Evolutionary conservation across 2,113 vertebrate genomes (phyloP).

Genomic region (Lipophrys pholis): DNA sequence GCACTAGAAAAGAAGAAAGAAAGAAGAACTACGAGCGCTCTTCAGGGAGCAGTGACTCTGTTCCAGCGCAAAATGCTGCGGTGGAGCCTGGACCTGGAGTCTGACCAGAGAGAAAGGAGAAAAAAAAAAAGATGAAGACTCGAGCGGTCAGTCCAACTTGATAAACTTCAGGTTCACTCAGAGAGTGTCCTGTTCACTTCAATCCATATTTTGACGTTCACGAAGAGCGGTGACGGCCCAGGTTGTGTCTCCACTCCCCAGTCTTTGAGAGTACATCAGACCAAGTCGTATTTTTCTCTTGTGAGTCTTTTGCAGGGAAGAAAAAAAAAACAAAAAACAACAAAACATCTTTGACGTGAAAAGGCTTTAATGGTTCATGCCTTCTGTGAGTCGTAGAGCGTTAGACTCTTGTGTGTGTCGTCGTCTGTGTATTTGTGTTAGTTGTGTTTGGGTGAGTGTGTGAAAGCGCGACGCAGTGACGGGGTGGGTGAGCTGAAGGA

Average conservation of each 20-base stretch:
- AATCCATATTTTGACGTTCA: conserved; percentile 43
- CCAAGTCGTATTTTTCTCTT: conserved; percentile 40
- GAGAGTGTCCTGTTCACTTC: conserved; percentile 16
- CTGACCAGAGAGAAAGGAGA: neutral
- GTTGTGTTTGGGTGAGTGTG: conserved; percentile 39
- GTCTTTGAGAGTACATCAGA: conserved; percentile 45
- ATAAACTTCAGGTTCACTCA: conserved; percentile 29
- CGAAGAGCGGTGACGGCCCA: conserved; percentile 39
- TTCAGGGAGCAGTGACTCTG: conserved; percentile 19
- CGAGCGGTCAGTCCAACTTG: conserved; percentile 24
- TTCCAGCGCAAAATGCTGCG: neutral
- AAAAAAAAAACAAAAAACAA: too few relatives aligned
- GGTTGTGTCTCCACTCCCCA: conserved; percentile 49
- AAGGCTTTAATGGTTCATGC: conserved; percentile 62
- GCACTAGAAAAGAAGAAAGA: too few relatives aligned
- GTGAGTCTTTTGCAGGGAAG: conserved; percentile 47
- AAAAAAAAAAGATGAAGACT: conserved; percentile 4
- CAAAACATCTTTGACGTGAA: conserved; percentile 55
- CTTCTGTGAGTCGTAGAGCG: conserved; percentile 61
- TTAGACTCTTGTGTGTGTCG: conserved; percentile 54
- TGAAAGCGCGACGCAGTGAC: conserved; percentile 25
- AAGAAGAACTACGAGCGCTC: conserved; percentile 8
- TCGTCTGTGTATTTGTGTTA: conserved; percentile 48
- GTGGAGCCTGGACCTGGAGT: conserved; percentile 13
- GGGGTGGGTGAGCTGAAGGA: conserved; percentile 39